Conservation (phyloP, 2,113 vertebrate genomes). For the Peucedramus taeniatus region DNA sequence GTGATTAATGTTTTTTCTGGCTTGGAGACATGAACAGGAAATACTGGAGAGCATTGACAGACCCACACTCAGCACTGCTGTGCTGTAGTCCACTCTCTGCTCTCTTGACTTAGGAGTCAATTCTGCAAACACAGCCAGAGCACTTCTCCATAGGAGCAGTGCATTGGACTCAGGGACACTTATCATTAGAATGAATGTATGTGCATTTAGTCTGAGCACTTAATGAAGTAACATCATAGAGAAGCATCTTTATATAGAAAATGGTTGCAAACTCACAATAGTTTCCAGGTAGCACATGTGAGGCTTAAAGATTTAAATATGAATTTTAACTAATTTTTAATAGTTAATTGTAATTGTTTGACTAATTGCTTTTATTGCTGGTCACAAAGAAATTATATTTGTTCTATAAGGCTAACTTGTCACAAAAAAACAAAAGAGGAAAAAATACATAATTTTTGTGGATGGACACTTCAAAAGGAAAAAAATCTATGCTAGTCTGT, state of each 20-base stretch:
- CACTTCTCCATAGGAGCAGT: neutral
- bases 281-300: neutral
- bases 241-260: neutral
- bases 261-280: neutral
- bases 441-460: neutral
- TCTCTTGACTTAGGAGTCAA: neutral
- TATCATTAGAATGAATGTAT: neutral
- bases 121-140: neutral
- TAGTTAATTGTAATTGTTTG: neutral
- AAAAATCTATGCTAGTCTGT: neutral
- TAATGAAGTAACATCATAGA: neutral
- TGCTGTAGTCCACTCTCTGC: neutral
- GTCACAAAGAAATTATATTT: neutral
- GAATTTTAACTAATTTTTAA: neutral
- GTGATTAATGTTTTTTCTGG: neutral
- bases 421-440: neutral
- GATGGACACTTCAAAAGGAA: neutral
- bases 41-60: neutral
- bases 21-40: neutral
- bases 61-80: neutral
- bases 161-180: neutral
- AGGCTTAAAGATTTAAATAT: neutral
- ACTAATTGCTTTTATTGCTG: neutral
- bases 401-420: neutral
- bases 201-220: neutral